phyloP scores from a whole-genome alignment of 2,888 invertebrate genomes.

The Drosophila monieri region DNA sequence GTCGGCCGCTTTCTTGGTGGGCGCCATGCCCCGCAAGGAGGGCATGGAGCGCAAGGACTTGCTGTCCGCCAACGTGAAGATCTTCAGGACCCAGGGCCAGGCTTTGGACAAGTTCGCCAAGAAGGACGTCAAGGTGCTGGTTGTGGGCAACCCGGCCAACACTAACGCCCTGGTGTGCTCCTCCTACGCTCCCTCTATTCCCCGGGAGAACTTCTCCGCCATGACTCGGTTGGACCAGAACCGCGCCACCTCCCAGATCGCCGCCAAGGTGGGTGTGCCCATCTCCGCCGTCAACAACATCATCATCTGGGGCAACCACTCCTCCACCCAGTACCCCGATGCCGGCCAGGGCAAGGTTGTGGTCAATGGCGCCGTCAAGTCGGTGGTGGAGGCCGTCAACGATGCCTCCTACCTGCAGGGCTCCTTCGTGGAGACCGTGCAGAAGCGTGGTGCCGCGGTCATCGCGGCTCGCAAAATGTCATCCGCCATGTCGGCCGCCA shows the following conservation, averaged over 20 bases:
- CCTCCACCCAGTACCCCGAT: conserved; percentile 99
- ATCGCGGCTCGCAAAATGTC: conserved; percentile 99
- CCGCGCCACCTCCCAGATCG: conserved; percentile 95
- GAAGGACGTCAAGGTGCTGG: conserved; percentile 96
- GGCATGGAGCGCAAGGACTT: conserved; percentile 99
- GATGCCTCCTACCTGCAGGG: conserved; percentile 92
- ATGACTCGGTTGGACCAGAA: conserved; percentile 99
- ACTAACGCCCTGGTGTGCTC: conserved; percentile 98
- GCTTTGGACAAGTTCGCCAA: conserved; percentile 95
- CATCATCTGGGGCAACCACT: conserved; percentile 99
- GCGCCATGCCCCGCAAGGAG: conserved; percentile 98
- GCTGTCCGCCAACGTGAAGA: conserved; percentile 97
- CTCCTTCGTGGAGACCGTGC: conserved; percentile 95
- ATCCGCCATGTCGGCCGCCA: conserved; percentile 99
- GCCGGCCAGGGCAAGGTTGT: conserved; percentile 56
- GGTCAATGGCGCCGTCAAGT: conserved; percentile 85
- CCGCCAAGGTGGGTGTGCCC: conserved; percentile 88
- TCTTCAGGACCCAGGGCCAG: conserved; percentile 98
- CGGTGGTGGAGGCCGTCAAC: conserved; percentile 89
- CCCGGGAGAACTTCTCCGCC: conserved; percentile 97
- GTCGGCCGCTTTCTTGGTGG: conserved; percentile 97
- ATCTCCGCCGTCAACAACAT: conserved; percentile 93
- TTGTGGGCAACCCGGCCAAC: conserved; percentile 99
- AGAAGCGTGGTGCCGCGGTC: conserved; percentile 98
- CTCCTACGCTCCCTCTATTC: conserved; percentile 97